Percentiles rank a stretch among this genome's conserved stretches.
Conservation (phyloP, 1,140 invertebrate genomes). For the Asobara japonica region DNA sequence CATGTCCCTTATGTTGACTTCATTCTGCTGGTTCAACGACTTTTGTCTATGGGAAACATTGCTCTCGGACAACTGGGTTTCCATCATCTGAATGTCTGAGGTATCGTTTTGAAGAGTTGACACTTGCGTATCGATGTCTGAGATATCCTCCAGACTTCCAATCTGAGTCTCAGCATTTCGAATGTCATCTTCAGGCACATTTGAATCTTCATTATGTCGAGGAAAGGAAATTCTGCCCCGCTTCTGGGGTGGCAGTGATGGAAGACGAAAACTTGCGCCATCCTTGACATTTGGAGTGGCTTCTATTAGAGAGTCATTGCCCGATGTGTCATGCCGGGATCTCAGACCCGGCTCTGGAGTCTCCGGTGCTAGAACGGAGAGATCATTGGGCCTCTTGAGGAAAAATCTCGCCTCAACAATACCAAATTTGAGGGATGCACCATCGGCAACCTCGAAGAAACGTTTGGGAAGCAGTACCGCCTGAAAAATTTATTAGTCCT, state of each 20-base stretch:
- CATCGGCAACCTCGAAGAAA: slow-evolving; percentile 51
- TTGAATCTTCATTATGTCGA: background rate
- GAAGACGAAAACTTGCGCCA: background rate
- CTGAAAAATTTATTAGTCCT: slow-evolving; percentile 34
- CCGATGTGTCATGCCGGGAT: background rate
- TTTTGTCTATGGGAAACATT: background rate
- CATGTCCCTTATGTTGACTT: background rate
- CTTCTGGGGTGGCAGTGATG: background rate
- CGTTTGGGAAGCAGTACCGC: slow-evolving; percentile 39
- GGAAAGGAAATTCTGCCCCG: background rate
- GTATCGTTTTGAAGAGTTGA: background rate
- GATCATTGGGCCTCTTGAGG: background rate
- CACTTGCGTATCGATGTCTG: background rate
- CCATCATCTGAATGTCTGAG: background rate
- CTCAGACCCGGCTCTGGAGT: slow-evolving; percentile 37
- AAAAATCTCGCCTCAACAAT: slow-evolving; percentile 2
- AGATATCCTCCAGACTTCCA: background rate
- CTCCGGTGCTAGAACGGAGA: slow-evolving; percentile 32
- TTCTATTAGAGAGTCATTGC: background rate
- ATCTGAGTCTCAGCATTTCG: background rate
- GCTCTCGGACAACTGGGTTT: background rate
- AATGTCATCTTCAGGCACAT: background rate
- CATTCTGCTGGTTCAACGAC: background rate
- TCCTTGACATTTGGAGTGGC: background rate
- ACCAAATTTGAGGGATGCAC: slow-evolving; percentile 48